Evolutionary conservation across 2,113 vertebrate species (phyloP).

Genomic region (Channa maculata): DNA sequence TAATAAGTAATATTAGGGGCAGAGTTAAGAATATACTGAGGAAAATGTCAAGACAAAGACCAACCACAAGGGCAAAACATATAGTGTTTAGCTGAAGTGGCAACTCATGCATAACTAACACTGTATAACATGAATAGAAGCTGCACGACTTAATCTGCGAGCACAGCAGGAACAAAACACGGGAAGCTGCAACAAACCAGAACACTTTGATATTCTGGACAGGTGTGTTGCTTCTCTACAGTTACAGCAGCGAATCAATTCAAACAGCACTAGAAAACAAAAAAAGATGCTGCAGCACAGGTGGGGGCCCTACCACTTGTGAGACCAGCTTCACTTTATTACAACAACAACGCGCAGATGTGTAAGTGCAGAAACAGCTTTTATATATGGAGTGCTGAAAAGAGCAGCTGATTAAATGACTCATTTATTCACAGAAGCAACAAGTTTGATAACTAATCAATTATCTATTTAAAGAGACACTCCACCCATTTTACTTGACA

Average conservation of each 20-base stretch:
- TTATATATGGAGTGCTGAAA: too few species aligned
- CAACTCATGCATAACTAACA: constrained; percentile 36
- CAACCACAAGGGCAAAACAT: constrained; percentile 15
- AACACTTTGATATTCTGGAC: constrained; percentile 33
- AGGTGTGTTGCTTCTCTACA: constrained; percentile 25
- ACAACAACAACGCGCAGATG: too few species aligned
- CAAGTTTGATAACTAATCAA: too few species aligned
- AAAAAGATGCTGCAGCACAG: constrained; percentile 30
- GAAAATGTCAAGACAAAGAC: too few species aligned
- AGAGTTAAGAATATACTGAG: too few species aligned
- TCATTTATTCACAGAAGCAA: too few species aligned
- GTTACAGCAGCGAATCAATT: constrained; percentile 22
- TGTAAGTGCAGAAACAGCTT: too few species aligned
- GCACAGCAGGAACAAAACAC: constrained; percentile 36
- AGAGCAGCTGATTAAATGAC: too few species aligned
- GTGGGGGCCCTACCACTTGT: constrained; percentile 19
- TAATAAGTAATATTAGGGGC: constrained; percentile 18
- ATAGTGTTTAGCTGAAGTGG: constrained; percentile 9
- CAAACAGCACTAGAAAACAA: constrained; percentile 29
- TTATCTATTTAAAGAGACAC: too few species aligned
- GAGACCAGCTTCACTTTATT: constrained; percentile 9
- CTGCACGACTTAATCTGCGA: constrained; percentile 27
- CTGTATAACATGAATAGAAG: constrained; percentile 24
- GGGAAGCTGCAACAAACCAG: neutral
- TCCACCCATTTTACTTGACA: too few species aligned